phyloP scores from a whole-genome alignment of 2,888 invertebrate species.

The Temnothorax unifasciatus region DNA sequence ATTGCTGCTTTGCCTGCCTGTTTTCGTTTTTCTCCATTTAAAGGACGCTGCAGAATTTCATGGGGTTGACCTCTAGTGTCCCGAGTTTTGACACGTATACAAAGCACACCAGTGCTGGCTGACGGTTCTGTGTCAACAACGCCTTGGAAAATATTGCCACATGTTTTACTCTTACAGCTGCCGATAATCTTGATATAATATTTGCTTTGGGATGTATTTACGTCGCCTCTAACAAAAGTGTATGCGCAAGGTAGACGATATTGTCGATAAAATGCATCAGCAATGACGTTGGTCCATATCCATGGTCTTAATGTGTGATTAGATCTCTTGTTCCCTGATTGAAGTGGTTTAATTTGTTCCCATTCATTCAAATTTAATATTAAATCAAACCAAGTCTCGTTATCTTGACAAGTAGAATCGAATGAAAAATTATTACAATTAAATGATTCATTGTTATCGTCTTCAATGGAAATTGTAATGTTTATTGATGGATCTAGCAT shows the following conservation, averaged over 20 bases:
- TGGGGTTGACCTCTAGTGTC: neutral
- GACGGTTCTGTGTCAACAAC: neutral
- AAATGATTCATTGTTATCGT: neutral
- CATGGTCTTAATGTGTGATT: neutral
- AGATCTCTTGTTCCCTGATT: neutral
- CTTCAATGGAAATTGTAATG: neutral
- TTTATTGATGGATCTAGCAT: neutral
- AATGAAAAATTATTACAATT: neutral
- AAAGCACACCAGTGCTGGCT: neutral
- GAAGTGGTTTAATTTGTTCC: conserved; percentile 1
- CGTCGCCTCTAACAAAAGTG: neutral
- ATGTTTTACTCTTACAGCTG: neutral
- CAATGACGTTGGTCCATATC: neutral
- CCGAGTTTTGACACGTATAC: neutral
- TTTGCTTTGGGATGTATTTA: neutral
- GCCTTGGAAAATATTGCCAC: conserved; percentile 9
- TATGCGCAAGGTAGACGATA: neutral
- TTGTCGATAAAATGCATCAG: conserved; percentile 12
- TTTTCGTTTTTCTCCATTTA: conserved; percentile 10
- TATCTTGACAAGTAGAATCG: neutral
- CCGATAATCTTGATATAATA: conserved; percentile 10
- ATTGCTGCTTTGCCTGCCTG: neutral
- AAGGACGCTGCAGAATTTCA: conserved; percentile 22
- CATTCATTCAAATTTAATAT: neutral
- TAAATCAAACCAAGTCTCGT: conserved; percentile 6